These are phyloP conservation scores for Synergus itoensis DNA, from an alignment of 2,888 invertebrate species.

Conservation along the genomic window DNA sequence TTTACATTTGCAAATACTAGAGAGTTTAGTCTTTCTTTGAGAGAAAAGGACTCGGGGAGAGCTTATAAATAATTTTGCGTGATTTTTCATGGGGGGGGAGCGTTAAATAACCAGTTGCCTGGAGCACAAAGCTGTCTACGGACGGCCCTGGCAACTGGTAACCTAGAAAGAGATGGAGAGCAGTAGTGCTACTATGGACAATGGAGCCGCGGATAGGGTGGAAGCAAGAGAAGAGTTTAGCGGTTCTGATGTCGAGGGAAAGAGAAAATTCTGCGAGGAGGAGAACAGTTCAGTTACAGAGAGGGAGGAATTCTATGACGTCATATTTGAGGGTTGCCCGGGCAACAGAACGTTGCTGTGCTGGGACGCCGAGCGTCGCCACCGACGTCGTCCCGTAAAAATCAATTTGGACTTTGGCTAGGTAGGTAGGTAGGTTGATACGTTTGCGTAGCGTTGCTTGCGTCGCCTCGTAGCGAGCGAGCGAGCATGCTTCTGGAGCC, in stretches of 20 bases:
- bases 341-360: conserved; percentile 71
- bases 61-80: conserved; percentile 34
- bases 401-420: conserved; percentile 76
- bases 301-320: conserved; percentile 63
- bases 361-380: conserved; percentile 73
- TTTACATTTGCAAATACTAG: neutral
- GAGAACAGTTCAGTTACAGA: conserved; percentile 40
- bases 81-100: conserved; percentile 13
- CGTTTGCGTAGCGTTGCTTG: conserved; percentile 52
- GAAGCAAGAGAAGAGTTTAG: conserved; percentile 36
- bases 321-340: conserved; percentile 73
- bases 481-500: conserved; percentile 56
- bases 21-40: neutral
- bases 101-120: conserved; percentile 35
- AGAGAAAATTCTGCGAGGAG: conserved; percentile 41
- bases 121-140: conserved; percentile 10
- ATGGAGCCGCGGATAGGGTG: conserved; percentile 34
- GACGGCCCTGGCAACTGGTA: conserved; percentile 40
- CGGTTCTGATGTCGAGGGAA: conserved; percentile 25
- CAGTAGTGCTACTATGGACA: conserved; percentile 36
- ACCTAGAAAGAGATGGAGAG: conserved; percentile 40
- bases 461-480: conserved; percentile 55
- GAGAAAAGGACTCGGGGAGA: conserved; percentile 12
- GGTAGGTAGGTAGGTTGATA: conserved; percentile 59
- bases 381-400: conserved; percentile 74